Conservation (phyloP, 2,888 invertebrate species). For the Thecocarcelia acutangulata region DNA sequence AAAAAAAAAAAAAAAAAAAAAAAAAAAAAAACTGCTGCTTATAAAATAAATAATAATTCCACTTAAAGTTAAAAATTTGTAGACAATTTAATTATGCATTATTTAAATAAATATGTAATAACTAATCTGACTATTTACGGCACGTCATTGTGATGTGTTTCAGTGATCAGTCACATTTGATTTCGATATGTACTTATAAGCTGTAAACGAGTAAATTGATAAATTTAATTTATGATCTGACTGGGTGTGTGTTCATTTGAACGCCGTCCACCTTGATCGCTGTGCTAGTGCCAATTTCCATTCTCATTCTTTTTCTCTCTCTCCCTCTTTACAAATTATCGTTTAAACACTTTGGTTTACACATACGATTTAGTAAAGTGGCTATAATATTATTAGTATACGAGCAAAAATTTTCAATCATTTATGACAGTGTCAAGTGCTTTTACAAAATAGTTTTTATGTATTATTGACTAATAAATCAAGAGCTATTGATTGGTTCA, state of each 20-base stretch:
- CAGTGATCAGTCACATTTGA: conserved; percentile 9
- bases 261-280: neutral
- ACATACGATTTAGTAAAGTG: conserved; percentile 1
- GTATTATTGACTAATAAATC: conserved; percentile 45
- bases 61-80: conserved; percentile 27
- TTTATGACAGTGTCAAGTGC: conserved; percentile 39
- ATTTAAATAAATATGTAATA: conserved; percentile 19
- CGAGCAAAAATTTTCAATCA: conserved; percentile 34
- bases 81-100: conserved; percentile 49
- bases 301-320: too few relatives aligned
- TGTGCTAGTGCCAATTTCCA: too few relatives aligned
- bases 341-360: conserved; percentile 27
- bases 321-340: neutral
- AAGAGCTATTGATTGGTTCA: neutral
- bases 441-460: conserved; percentile 36
- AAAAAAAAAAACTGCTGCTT: neutral
- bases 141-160: conserved; percentile 22
- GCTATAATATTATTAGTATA: conserved; percentile 43
- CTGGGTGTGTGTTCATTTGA: neutral
- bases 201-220: neutral
- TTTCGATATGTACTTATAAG: neutral
- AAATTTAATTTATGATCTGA: conserved; percentile 4
- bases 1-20: neutral
- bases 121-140: conserved; percentile 8
- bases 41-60: conserved; percentile 23